Percentiles rank a stretch among this genome's conserved stretches.
Evolutionary conservation across 2,113 vertebrate species (phyloP).

Genomic region (Apodemus speciosus): DNA sequence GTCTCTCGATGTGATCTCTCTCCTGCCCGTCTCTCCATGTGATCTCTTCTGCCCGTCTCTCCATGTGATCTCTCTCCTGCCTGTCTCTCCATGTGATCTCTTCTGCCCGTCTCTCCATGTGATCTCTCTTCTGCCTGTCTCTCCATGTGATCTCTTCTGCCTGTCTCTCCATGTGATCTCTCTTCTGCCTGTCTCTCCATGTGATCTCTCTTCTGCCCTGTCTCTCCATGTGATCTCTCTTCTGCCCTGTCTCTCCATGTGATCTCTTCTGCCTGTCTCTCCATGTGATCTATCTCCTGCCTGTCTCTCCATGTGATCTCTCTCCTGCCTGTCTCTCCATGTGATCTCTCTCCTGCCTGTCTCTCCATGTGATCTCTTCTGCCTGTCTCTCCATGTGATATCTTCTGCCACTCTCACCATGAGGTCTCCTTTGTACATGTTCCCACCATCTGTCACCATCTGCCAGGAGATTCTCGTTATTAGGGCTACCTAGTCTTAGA

Average conservation of each 20-base stretch:
- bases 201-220: neutral
- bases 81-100: too few species aligned
- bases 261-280: neutral
- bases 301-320: neutral
- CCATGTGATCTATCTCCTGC: neutral
- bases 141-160: too few species aligned
- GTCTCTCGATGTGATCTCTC: neutral
- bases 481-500: neutral
- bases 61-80: too few species aligned
- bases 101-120: too few species aligned
- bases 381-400: neutral
- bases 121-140: too few species aligned
- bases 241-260: neutral
- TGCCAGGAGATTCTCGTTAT: neutral
- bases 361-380: too few species aligned
- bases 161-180: too few species aligned
- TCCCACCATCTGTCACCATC: neutral
- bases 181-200: too few species aligned
- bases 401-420: neutral
- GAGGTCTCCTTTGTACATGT: neutral
- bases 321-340: neutral
- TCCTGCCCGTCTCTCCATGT: too few species aligned
- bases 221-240: neutral
- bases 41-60: too few species aligned
- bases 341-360: neutral